Conservation (phyloP, 2,113 vertebrate species). For the Microcebus murinus region DNA sequence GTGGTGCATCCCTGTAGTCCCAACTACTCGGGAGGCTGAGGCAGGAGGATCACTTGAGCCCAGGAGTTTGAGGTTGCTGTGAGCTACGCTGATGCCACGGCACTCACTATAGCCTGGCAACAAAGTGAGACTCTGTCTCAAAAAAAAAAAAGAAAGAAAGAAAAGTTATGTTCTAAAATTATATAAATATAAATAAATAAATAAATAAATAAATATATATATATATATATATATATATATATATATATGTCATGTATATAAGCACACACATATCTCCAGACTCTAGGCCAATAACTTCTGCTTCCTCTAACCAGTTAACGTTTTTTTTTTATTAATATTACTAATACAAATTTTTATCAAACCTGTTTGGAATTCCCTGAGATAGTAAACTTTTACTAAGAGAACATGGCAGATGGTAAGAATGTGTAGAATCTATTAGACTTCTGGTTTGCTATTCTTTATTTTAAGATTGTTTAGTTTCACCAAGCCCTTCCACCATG, state of each 20-base stretch:
- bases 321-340: conserved; percentile 11
- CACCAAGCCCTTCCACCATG: neutral
- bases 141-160: neutral
- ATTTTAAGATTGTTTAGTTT: neutral
- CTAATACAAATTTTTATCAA: conserved; percentile 47
- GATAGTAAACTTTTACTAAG: neutral
- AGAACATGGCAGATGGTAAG: neutral
- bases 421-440: neutral
- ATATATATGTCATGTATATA: no score
- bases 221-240: no score
- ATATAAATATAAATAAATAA: neutral
- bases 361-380: conserved; percentile 7
- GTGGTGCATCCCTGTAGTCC: no score
- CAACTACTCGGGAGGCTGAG: no score
- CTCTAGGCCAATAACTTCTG: neutral
- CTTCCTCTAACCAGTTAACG: conserved; percentile 15
- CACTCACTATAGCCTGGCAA: no score
- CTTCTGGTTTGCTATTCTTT: neutral
- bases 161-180: conserved; percentile 28
- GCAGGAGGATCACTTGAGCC: no score
- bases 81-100: no score
- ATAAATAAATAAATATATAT: no score
- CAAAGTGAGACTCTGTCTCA: no score
- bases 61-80: no score
- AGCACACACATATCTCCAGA: neutral